phyloP scores from a whole-genome alignment of 92 coral and sea anemone genomes.

The Phenganax stokvisi region DNA sequence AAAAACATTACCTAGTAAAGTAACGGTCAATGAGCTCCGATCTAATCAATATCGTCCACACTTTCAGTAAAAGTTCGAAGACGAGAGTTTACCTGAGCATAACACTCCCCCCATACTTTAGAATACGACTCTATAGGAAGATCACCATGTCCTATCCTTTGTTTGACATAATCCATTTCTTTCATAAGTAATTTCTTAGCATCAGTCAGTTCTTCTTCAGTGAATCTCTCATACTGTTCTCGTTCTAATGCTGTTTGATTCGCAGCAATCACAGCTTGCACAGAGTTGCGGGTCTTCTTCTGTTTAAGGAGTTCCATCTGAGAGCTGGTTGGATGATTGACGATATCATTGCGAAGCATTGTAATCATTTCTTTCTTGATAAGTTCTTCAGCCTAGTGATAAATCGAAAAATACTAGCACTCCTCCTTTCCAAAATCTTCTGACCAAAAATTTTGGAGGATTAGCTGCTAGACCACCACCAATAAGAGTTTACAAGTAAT shows the following conservation, averaged over 20 bases:
- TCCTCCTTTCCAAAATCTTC: no score
- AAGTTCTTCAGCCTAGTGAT: slow-evolving; percentile 80
- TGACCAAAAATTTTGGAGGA: no score
- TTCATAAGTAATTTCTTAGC: slow-evolving; percentile 58
- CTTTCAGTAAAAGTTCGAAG: neutral
- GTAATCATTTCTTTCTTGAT: slow-evolving; percentile 89
- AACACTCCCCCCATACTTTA: slow-evolving; percentile 97
- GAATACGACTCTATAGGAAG: slow-evolving; percentile 89
- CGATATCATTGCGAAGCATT: slow-evolving; percentile 85
- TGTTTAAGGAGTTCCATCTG: slow-evolving; percentile 85
- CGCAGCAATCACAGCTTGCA: slow-evolving; percentile 73
- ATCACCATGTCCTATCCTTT: slow-evolving; percentile 88
- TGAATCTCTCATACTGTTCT: slow-evolving; percentile 68
- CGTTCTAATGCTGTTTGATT: slow-evolving; percentile 71
- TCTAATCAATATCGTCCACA: neutral
- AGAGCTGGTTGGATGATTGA: slow-evolving; percentile 68
- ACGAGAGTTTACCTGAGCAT: slow-evolving; percentile 61
- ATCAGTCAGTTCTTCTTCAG: slow-evolving; percentile 74
- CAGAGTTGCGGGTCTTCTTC: slow-evolving; percentile 73
- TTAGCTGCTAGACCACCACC: no score
- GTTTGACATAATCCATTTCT: slow-evolving; percentile 83
- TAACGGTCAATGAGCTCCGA: neutral
- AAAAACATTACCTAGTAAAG: slow-evolving; percentile 71
- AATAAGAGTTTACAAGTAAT: neutral
- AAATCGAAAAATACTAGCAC: neutral